These are phyloP conservation scores for Luperina testacea DNA, from an alignment of 2,888 invertebrate genomes.

Conservation along the genomic window DNA sequence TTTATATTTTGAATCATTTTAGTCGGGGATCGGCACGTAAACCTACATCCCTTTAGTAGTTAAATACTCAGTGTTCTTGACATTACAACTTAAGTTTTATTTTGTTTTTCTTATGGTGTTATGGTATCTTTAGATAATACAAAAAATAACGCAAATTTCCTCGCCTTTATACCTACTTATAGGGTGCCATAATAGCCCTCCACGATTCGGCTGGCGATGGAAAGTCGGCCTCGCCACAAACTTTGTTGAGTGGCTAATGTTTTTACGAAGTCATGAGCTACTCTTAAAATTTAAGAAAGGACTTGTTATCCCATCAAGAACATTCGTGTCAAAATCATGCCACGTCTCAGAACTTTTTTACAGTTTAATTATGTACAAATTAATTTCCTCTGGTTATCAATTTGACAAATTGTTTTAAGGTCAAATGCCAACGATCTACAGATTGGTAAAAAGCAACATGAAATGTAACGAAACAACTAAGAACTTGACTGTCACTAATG, in stretches of 20 bases:
- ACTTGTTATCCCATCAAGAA: conserved; percentile 11
- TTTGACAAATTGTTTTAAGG: background rate
- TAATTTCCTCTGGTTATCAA: background rate
- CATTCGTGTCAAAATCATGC: background rate
- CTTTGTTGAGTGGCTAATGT: conserved; percentile 13
- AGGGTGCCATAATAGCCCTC: background rate
- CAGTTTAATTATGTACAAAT: background rate
- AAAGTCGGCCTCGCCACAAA: conserved; percentile 11
- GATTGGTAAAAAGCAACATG: background rate
- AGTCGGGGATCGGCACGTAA: background rate
- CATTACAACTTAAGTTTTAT: background rate
- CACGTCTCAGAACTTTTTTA: background rate
- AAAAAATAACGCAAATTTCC: conserved; percentile 3
- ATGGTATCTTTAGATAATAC: background rate
- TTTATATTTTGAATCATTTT: conserved; percentile 5
- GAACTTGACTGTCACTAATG: too few relatives aligned
- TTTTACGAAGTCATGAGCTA: conserved; percentile 4
- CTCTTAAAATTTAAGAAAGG: background rate
- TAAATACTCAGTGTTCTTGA: background rate
- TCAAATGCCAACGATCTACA: background rate
- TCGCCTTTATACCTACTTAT: background rate
- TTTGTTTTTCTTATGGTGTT: background rate
- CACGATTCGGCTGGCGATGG: background rate
- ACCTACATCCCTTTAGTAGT: too few relatives aligned
- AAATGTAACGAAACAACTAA: background rate